Evolutionary conservation across 2,888 invertebrate species (phyloP), one percentile per base, ranked within the genome.

Genomic region (Drosophila barbarae): DNA sequence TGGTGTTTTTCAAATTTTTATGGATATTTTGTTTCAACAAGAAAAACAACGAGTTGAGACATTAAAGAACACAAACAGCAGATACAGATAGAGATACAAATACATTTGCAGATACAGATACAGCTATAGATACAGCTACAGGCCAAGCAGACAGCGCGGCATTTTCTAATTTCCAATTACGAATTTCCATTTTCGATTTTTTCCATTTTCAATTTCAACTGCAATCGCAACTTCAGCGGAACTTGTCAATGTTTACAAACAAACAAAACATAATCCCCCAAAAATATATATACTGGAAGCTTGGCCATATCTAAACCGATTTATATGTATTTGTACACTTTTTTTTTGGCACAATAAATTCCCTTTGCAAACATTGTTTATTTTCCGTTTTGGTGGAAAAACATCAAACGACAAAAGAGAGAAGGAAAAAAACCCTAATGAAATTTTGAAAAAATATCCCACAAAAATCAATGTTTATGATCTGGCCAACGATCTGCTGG

Each of bases 221-320:
- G 55, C 56, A 64, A 53, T 57, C 79, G 59, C 50, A 68, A 64
- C 71, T 71, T 71, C 70, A 55, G 47, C 79, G 84, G 79, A 80
- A 84, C 84, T 84, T 81, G 84, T 80, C 84, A 63, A 69, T 81
- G 80, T 81, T 81, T 81, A 85, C 78, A 81, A 85, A 81, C 80
- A 77, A 75, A 56, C 36, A 63, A 65, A 65, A 63, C 57, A 73
- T 59, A 63, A 76, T 78, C 73, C 69, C 78, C 42, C 5, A 5
- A 26, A 42, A 42, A 79, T 67, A 65, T 60, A 36, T 15, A 63
- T 52, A 64, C 44, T 21, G n/a, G 8, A 56, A 30, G 18, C 34
- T 26, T 47, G 53, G 61, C 59, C 44, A 53, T 36, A 53, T 44
- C 52, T 34, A 53, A 32, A 44, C 44, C 54, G 38, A 55, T 42